A percentile compares a stretch with the other conserved stretches of the same genome.
These are phyloP conservation scores for Chaetops frenatus DNA, from an alignment of 2,113 vertebrate species.

Conservation along the genomic window DNA sequence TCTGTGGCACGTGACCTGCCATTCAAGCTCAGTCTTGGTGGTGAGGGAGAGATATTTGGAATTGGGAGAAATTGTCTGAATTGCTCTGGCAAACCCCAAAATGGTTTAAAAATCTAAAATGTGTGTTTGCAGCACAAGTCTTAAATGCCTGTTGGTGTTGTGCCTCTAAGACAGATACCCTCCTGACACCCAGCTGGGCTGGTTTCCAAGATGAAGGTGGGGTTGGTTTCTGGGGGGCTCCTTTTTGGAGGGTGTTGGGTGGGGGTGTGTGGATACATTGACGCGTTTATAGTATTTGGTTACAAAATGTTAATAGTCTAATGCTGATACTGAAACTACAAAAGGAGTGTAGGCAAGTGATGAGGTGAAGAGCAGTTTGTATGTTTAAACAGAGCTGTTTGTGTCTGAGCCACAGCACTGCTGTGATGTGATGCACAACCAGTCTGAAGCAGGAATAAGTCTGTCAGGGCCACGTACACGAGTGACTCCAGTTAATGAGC, in stretches of 20 bases:
- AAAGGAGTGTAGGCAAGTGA: background rate
- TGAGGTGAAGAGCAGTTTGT: background rate
- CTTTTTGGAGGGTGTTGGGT: background rate
- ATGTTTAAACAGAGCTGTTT: background rate
- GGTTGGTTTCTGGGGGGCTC: background rate
- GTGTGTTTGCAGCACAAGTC: background rate
- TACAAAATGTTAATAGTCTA: background rate
- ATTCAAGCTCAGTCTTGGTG: background rate
- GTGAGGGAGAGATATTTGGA: background rate
- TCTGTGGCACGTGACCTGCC: background rate
- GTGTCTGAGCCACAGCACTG: background rate
- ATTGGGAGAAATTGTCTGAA: background rate
- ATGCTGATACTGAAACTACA: background rate
- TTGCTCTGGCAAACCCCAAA: background rate
- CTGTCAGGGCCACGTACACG: fast-evolving
- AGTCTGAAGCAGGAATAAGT: background rate
- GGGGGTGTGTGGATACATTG: background rate
- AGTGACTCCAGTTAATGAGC: background rate
- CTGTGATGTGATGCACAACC: background rate
- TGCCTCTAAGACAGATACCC: background rate
- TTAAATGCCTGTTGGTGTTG: background rate
- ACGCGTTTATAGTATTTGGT: background rate
- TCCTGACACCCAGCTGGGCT: background rate
- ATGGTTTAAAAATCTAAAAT: background rate
- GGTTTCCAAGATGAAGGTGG: background rate